Evolutionary conservation across 2,888 invertebrate genomes (phyloP), one percentile per base, ranked within the genome.

Genomic region (Acronicta leporina): DNA sequence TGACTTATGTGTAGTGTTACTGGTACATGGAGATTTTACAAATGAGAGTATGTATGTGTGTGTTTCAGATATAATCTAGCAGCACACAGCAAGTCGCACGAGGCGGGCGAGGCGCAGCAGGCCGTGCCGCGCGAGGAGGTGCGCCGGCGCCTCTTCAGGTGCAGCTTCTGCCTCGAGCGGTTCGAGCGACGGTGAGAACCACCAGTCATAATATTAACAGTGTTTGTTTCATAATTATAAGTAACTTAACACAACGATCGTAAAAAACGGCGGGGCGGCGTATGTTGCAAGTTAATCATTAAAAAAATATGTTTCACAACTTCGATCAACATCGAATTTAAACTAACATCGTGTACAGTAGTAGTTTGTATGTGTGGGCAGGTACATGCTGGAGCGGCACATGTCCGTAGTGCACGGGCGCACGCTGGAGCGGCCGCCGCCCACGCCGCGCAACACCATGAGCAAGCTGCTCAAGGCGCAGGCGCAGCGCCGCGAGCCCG

Each of bases 391-490:
- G 82, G 94, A 94, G 89, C 91, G 93, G 40, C 94, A 94, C 87
- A 84, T 84, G 82, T 85, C 89, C 54, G 80, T 70, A 38, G 87
- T 79, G 68, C 94, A 94, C 88, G 91, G 92, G 1, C 89, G 92
- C 75, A 86, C 92, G 71, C 87, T 92, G 68, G 94, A 94, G 86
- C 88, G 92, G 8, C 90, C 91, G 67, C 92, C 92, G 72, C 90
- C 93, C 76, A 91, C 92, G 63, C 93, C 94, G 68, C 87, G 94
- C 65, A 94, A 94, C 86, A 94, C 94, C 73, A 94, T 94, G 94
- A 92, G 91, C 89, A 94, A 94, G 84, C 86, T 94, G 85, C 91
- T 94, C 52, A 94, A 94, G 83, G 88, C 88, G 79, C 92, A 92
- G 87, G 90, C 92, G 73, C 86, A 87, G 83, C 83, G 80, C 55